Percentiles rank a stretch among this genome's conserved stretches.
phyloP scores from a whole-genome alignment of 2,113 vertebrate genomes.

The Agapornis roseicollis region DNA sequence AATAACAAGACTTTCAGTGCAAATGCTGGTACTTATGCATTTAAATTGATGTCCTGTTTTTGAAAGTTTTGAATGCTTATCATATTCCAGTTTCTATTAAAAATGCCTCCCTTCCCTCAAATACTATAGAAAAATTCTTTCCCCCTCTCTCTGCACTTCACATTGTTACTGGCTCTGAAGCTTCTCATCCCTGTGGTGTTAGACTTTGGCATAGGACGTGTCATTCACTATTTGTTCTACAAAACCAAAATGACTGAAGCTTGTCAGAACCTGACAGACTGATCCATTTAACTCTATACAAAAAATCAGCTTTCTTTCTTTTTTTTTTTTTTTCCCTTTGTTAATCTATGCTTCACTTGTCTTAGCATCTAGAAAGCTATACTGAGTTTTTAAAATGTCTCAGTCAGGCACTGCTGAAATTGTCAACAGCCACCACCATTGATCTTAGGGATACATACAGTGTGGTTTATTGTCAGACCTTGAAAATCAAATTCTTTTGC shows the following conservation, averaged over 20 bases:
- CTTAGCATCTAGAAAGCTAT: not conserved
- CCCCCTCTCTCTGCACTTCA: not conserved
- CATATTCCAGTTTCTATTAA: not conserved
- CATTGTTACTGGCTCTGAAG: not conserved
- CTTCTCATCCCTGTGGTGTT: not conserved
- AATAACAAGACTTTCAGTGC: not conserved
- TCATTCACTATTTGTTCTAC: not conserved
- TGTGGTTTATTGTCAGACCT: not conserved
- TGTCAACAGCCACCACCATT: not conserved
- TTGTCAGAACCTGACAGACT: conserved; percentile 10
- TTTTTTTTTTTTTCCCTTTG: not conserved
- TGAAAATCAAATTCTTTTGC: conserved; percentile 13
- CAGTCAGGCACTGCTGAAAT: not conserved
- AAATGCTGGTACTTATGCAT: not conserved
- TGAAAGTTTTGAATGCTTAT: not conserved
- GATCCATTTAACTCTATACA: not conserved
- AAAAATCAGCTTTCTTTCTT: not conserved
- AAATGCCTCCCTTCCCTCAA: not conserved
- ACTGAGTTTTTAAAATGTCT: not conserved
- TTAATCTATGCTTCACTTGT: conserved; percentile 30
- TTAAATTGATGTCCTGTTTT: not conserved
- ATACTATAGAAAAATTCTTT: not conserved
- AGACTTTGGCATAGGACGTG: not conserved
- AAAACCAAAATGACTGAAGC: not conserved
- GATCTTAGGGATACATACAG: not conserved